phyloP scores from a whole-genome alignment of 1,140 invertebrate species.

The Chrysopa pallens region DNA sequence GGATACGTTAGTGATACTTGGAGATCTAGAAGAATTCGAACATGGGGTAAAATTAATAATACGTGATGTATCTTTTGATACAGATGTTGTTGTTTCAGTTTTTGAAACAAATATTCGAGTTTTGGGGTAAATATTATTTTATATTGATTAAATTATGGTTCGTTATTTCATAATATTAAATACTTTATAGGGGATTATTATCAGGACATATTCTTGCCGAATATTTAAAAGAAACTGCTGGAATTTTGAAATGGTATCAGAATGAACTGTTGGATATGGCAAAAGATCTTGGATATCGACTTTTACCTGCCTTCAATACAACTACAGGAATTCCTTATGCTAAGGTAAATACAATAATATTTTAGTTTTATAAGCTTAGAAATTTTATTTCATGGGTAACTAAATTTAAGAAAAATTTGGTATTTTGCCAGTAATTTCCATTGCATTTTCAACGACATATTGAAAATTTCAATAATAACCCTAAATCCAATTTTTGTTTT shows the following conservation, averaged over 20 bases:
- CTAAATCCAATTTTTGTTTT: too few species aligned
- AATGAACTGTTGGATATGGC: conserved; percentile 81
- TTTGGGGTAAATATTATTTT: conserved; percentile 53
- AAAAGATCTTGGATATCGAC: conserved; percentile 76
- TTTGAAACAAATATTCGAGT: conserved; percentile 98
- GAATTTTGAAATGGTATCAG: conserved; percentile 76
- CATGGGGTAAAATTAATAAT: conserved; percentile 74
- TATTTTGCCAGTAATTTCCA: background rate
- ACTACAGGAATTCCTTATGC: conserved; percentile 94
- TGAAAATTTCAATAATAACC: too few species aligned
- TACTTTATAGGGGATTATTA: conserved; percentile 56
- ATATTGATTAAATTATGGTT: conserved; percentile 5
- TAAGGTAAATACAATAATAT: conserved; percentile 36
- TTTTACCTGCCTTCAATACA: conserved; percentile 94
- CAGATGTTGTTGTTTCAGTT: conserved; percentile 88
- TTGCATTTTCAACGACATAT: background rate
- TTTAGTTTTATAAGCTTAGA: too few species aligned
- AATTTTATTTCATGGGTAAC: too few species aligned
- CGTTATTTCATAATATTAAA: conserved; percentile 5
- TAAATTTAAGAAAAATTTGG: too few species aligned
- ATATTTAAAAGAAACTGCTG: conserved; percentile 56
- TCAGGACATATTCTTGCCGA: conserved; percentile 84
- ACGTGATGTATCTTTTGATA: conserved; percentile 76
- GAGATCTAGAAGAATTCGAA: conserved; percentile 89
- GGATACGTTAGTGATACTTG: conserved; percentile 83